Evolutionary conservation across 2,888 invertebrate species (phyloP), one percentile per base, ranked within the genome.

Genomic region (Phortica magna): DNA sequence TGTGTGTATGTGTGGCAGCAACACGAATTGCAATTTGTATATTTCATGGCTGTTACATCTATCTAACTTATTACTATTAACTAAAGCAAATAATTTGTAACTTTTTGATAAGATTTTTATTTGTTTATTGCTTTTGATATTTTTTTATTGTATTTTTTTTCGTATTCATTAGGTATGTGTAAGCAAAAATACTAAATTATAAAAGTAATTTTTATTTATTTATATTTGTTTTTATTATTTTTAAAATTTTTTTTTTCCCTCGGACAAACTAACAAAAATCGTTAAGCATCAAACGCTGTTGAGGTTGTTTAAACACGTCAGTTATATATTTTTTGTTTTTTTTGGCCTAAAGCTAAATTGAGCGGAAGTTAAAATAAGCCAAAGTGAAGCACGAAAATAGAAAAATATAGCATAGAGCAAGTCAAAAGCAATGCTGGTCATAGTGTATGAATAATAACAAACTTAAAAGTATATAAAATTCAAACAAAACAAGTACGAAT

Each of bases 311-410:
- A 90, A 89, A 87, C 89, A 89, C 90, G 88, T 88, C 88, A 87
- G 87, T 89, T 89, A 89, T 89, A 89, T 90, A 89, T 90, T 89
- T 90, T 86, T 88, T 88, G 90, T 90, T 90, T 89, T 90, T 86
- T 88, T 88, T 89, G 89, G 87, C 88, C 89, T 86, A 89, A 88
- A 87, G 87, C 89, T 88, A 87, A 89, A 89, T 89, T 88, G 88
- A 89, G 89, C 89, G 86, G 89, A 88, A 88, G 89, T 88, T 89
- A 88, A 89, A 89, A 86, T 89, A 85, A 88, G 83, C 67, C 88
- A 84, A 88, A 88, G 87, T 85, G 83, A 85, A 86, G 85, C 79
- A 85, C 78, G 82, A 81, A 85, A 82, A 85, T 83, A 80, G 80
- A 77, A 76, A 77, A 79, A 72, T 61, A 61, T 10, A 12, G 31